Conservation (phyloP, 2,888 invertebrate genomes). For the Aleiodes testaceus region DNA sequence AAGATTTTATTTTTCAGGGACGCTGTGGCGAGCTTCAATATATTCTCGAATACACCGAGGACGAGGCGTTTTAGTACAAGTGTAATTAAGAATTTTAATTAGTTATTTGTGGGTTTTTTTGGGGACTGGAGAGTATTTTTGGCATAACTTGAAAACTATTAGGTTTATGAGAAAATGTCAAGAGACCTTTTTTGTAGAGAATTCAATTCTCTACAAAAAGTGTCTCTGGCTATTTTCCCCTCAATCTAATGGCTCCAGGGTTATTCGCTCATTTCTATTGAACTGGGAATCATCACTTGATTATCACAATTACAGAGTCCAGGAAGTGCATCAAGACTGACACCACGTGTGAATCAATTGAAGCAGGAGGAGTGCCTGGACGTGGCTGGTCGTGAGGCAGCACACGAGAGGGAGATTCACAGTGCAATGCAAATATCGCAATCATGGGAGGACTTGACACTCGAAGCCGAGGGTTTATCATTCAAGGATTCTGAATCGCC, state of each 20-base stretch:
- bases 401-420: constrained; percentile 93
- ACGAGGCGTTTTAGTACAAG: constrained; percentile 92
- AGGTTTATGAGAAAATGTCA: no score
- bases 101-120: constrained; percentile 7
- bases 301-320: constrained; percentile 73
- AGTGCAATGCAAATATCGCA: constrained; percentile 95
- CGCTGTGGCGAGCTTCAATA: constrained; percentile 79
- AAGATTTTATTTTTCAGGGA: constrained; percentile 76
- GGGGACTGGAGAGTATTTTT: no score
- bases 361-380: constrained; percentile 92
- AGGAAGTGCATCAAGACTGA: constrained; percentile 75
- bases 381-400: constrained; percentile 87
- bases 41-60: constrained; percentile 82
- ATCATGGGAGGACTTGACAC: constrained; percentile 92
- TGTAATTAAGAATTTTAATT: constrained; percentile 76
- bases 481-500: constrained; percentile 69
- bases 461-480: constrained; percentile 78
- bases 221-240: no score
- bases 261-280: no score
- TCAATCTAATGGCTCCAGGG: no score
- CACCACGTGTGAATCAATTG: constrained; percentile 90
- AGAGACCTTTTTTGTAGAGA: no score
- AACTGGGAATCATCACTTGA: constrained; percentile 16
- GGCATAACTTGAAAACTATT: no score
- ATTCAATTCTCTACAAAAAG: no score